Evolutionary conservation across 2,888 invertebrate genomes (phyloP).

Genomic region (Platyscelio sp.): DNA sequence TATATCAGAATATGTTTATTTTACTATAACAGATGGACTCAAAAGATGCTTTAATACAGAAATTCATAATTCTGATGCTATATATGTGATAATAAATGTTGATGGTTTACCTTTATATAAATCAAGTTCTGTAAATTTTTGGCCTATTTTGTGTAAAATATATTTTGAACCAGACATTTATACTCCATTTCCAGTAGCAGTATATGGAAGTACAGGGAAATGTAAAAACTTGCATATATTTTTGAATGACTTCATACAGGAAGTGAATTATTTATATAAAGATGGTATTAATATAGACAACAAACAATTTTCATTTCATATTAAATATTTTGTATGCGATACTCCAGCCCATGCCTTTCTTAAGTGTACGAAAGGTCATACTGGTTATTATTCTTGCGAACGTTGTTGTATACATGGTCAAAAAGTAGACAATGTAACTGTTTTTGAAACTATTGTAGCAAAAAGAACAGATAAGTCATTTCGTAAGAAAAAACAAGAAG

Average conservation of each 20-base stretch:
- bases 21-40: background rate
- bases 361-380: conserved; percentile 66
- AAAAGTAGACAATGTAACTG: conserved; percentile 12
- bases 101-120: conserved; percentile 12
- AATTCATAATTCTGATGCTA: background rate
- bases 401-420: conserved; percentile 53
- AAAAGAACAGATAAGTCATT: conserved; percentile 5
- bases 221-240: conserved; percentile 36
- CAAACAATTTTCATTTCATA: background rate
- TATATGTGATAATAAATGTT: conserved; percentile 5
- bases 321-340: conserved; percentile 50
- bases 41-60: background rate
- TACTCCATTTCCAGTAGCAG: conserved; percentile 65
- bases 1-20: conserved; percentile 5
- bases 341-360: conserved; percentile 61
- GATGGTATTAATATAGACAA: background rate
- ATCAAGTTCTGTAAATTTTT: background rate
- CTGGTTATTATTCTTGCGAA: conserved; percentile 64
- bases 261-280: conserved; percentile 48
- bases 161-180: conserved; percentile 49
- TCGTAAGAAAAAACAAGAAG: background rate
- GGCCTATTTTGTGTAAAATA: conserved; percentile 7
- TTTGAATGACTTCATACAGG: conserved; percentile 41
- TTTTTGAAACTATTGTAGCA: conserved; percentile 6
- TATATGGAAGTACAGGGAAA: conserved; percentile 54